Conservation (phyloP, 1,140 invertebrate genomes). For the Oryzaephilus surinamensis region DNA sequence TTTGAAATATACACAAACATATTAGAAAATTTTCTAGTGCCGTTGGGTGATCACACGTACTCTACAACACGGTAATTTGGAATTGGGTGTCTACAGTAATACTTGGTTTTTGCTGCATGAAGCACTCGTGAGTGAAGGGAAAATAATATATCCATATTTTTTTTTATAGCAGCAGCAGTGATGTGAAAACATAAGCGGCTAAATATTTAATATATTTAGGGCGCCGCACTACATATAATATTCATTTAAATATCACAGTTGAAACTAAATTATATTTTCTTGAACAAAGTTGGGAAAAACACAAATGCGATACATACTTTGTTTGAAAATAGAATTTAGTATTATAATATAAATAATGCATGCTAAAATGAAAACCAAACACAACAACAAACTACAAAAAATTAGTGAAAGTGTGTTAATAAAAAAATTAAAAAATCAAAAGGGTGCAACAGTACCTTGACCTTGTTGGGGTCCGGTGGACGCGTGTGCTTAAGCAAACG, state of each 20-base stretch:
- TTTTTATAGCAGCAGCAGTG: constrained; percentile 20
- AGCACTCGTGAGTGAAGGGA: constrained; percentile 33
- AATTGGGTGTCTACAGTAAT: constrained; percentile 26
- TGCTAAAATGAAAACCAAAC: no score
- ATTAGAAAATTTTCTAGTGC: constrained; percentile 27
- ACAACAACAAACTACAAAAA: no score
- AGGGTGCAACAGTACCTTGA: constrained; percentile 37
- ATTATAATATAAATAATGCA: no score
- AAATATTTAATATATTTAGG: neutral
- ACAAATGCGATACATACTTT: no score
- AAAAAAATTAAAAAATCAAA: constrained; percentile 22
- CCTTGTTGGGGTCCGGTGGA: constrained; percentile 30
- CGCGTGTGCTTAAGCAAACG: constrained; percentile 46
- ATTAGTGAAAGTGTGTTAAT: constrained; percentile 17
- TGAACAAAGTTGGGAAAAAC: no score
- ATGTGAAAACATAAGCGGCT: neutral
- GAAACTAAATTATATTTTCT: no score
- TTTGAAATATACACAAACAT: constrained; percentile 12
- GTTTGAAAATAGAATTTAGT: no score
- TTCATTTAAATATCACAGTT: no score
- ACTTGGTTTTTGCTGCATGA: constrained; percentile 33
- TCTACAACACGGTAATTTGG: constrained; percentile 31
- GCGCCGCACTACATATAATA: no score
- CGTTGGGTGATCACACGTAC: constrained; percentile 32
- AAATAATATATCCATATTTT: no score